Base-by-base conservation (phyloP, 2,888 invertebrate genomes). In the Agrochola lychnidis region DNA sequence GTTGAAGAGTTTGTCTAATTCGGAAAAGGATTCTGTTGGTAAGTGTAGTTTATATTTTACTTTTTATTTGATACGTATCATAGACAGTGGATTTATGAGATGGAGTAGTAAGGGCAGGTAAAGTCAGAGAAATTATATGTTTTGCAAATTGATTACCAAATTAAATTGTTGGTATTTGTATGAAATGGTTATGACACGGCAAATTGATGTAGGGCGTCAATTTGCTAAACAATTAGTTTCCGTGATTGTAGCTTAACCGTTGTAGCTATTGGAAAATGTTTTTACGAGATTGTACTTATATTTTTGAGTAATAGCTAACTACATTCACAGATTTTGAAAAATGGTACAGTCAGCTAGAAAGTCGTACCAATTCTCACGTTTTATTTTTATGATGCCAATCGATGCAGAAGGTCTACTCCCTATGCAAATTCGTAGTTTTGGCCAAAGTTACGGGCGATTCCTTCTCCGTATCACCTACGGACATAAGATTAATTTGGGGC, bases 1-100 rank as follows among this genome's bases (percentile, higher is more conserved):
- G n/a, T 36, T 84, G 57, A 94, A 92, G 79, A 94, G 91, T 73
- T 70, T 90, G 53, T 92, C 93, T 1, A 88, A 89, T 19, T 93
- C 94, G 0, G 95, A 94, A n/a, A 92, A 90, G 51, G 95, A 95
- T 78, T 94, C 94, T 72, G 40, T 92, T 42, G 96, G 95, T 96
- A 79, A 90, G 92, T 92, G 4, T 62, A 36, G 10, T 73, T 62
- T 25, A 19, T 53, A 42, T n/a, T 25, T 12, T 19, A 2, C 22
- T 25, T 22, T 22, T 36, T 57, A 56, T 25, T 25, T 25, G 1
- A 56, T 4, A 56, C n/a, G 22, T 4, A n/a, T n/a, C 4, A n/a
- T n/a, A 56, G n/a, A n/a, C n/a, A n/a, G 10, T 56, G 12, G 25
- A 57, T 25, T 57, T 57, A 25, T 57, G 5, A 5, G n/a, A 56